Percentiles rank a stretch among this genome's conserved stretches.
phyloP scores from a whole-genome alignment of 1,140 invertebrate species.

The Scaptomyza pallida region DNA sequence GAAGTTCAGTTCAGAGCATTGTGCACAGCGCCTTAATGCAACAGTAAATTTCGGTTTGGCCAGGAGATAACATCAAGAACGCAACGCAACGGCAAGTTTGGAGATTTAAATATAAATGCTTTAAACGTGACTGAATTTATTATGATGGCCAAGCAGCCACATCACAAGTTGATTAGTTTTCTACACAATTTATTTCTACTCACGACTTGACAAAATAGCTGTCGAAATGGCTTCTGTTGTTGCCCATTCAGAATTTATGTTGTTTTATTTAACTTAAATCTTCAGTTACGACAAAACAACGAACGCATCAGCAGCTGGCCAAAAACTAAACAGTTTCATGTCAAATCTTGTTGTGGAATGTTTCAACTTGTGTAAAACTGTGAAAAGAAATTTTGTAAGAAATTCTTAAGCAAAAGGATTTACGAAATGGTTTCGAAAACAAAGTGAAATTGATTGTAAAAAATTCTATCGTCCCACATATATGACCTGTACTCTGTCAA shows the following conservation, averaged over 20 bases:
- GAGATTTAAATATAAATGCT: constrained; percentile 77
- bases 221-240: constrained; percentile 22
- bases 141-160: constrained; percentile 48
- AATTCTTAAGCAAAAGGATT: background rate
- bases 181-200: constrained; percentile 38
- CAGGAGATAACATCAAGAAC: constrained; percentile 65
- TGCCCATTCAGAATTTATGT: constrained; percentile 57
- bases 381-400: background rate
- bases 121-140: constrained; percentile 83
- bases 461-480: constrained; percentile 1
- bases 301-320: background rate
- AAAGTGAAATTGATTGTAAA: constrained; percentile 8
- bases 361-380: constrained; percentile 22
- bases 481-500: too few species aligned
- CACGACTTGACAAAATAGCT: constrained; percentile 30
- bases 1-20: constrained; percentile 63
- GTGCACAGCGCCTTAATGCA: constrained; percentile 56
- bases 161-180: constrained; percentile 57
- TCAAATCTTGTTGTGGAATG: constrained; percentile 14
- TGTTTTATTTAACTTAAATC: constrained; percentile 67
- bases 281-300: background rate
- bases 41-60: constrained; percentile 77
- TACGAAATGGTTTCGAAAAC: background rate
- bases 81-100: constrained; percentile 15
- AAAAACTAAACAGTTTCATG: constrained; percentile 16